Percentiles rank a stretch among this genome's conserved stretches.
phyloP scores from a whole-genome alignment of 2,797 vertebrate species.

The Alectoris magna region DNA sequence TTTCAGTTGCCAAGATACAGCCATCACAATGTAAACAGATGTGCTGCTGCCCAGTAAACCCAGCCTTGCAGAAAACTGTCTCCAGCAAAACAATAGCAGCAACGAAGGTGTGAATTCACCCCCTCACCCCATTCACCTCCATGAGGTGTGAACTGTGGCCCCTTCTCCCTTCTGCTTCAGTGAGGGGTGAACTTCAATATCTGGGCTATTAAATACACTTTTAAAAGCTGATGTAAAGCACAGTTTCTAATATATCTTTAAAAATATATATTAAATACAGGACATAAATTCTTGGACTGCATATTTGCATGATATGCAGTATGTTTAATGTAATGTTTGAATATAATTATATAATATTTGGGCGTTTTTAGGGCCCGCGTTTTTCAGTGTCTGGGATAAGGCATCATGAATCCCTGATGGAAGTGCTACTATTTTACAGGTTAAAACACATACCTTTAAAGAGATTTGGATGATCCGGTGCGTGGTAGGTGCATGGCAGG shows the following conservation, averaged over 20 bases:
- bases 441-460: not conserved
- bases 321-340: not conserved
- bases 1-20: constrained; percentile 57
- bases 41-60: constrained; percentile 57
- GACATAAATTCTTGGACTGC: not conserved
- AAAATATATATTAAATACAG: not conserved
- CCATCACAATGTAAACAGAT: constrained; percentile 53
- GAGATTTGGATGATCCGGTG: not conserved
- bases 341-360: not conserved
- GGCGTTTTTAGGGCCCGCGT: not conserved
- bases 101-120: constrained; percentile 55
- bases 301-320: not conserved
- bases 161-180: not conserved
- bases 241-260: not conserved
- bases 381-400: not conserved
- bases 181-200: constrained; percentile 13
- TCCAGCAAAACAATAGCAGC: constrained; percentile 60
- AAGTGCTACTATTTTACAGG: not conserved
- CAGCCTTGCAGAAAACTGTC: constrained; percentile 53
- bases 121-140: constrained; percentile 39
- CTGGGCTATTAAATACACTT: not conserved
- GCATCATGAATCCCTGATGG: not conserved
- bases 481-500: not conserved
- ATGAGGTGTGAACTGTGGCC: constrained; percentile 37
- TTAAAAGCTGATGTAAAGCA: not conserved